A percentile compares a stretch with the other conserved stretches of the same genome.
phyloP scores from a whole-genome alignment of 2,113 vertebrate genomes.

The Paraplagusia blochii region DNA sequence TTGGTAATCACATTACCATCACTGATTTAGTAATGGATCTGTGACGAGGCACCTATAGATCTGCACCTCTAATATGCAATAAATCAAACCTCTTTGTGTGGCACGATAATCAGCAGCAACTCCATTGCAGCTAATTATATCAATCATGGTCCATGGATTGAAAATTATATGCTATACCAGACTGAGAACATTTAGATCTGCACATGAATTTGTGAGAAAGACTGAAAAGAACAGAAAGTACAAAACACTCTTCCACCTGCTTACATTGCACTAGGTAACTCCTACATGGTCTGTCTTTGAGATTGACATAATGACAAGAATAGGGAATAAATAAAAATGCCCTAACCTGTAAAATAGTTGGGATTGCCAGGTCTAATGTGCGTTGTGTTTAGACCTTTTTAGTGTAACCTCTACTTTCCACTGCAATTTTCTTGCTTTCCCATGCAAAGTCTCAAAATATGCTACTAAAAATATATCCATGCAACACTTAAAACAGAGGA shows the following conservation, averaged over 20 bases:
- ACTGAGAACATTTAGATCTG: slow-evolving; percentile 39
- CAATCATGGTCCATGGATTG: slow-evolving; percentile 51
- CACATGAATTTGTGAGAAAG: slow-evolving; percentile 40
- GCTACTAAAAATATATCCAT: slow-evolving; percentile 6
- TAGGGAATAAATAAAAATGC: too few species aligned
- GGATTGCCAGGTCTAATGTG: neutral
- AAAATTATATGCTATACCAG: slow-evolving; percentile 40
- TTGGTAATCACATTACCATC: too few species aligned
- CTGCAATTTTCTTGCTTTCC: slow-evolving; percentile 13
- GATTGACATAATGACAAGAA: too few species aligned
- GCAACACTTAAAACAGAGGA: neutral
- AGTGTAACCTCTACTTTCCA: neutral
- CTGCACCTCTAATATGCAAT: slow-evolving; percentile 27
- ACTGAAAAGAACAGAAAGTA: slow-evolving; percentile 48
- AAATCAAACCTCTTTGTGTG: slow-evolving; percentile 37
- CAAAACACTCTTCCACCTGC: slow-evolving; percentile 8
- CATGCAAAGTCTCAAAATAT: neutral
- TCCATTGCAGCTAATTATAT: slow-evolving; percentile 63
- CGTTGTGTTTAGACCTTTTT: neutral
- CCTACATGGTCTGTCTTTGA: too few species aligned
- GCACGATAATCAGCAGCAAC: slow-evolving; percentile 39
- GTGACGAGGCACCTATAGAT: neutral
- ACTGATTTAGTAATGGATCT: too few species aligned
- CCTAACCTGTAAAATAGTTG: too few species aligned
- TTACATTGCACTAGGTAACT: too few species aligned